Base-by-base conservation (phyloP, 2,888 invertebrate species). In the Chrysolina oricalcia region DNA sequence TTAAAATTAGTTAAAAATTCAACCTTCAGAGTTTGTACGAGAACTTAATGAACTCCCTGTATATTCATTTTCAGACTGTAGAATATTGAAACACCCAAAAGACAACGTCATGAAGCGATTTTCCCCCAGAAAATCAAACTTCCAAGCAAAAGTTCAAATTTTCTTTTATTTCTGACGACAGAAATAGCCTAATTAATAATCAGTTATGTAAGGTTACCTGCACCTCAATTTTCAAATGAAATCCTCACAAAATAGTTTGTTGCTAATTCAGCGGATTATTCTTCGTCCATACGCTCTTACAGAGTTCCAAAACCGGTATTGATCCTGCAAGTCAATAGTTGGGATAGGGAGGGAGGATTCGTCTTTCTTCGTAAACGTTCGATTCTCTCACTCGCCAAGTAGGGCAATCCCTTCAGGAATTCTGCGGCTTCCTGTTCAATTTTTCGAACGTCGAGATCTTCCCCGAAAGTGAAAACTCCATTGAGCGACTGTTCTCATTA, bases 271-370 rank as follows among this genome's bases (percentile, higher is more conserved):
- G 53, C n/a, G 59, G 59, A 35, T 59, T 59, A 59, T 2, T 53
- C 53, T 19, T 27, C 69, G 62, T 72, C 41, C 72, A 5, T 63
- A 68, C 71, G 71, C 77, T 74, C 78, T 80, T 81, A 78, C 80
- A 81, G 76, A 77, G 76, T 73, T 75, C 71, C 63, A 81, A 83
- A 82, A 80, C 83, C 82, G 76, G 86, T 87, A 87, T 87, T 87
- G 87, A 87, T 87, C 87, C 86, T 83, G 84, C 84, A 81, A 85
- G 84, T 86, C 86, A 85, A 84, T 71, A 72, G 85, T 59, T 35
- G 8, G 59, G 59, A 27, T 15, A 59, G 23, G 83, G 85, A 85
- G 85, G 85, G 87, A 87, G 86, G 84, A 84, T 77, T 86, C 87
- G 86, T 84, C 85, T 85, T 82, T 84, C 85, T 86, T 86, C 86